Evolutionary conservation across 2,888 invertebrate species (phyloP).

Genomic region (Acleris cristana): DNA sequence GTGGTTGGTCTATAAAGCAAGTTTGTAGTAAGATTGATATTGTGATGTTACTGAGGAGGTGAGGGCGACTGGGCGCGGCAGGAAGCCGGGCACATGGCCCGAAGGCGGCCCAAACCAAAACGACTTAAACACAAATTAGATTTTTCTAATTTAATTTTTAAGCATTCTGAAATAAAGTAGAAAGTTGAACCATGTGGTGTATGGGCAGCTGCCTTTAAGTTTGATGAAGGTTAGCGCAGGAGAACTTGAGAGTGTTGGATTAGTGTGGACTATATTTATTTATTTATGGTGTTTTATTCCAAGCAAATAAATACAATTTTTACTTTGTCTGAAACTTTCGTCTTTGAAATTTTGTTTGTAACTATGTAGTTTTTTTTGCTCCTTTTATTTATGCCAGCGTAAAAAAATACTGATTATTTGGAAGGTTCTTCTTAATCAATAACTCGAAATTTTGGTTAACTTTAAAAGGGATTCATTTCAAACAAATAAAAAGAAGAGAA

Average conservation of each 20-base stretch:
- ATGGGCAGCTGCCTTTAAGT: background rate
- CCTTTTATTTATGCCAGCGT: no score
- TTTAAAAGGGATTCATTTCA: no score
- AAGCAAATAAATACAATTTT: background rate
- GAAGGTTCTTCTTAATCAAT: no score
- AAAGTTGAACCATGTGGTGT: background rate
- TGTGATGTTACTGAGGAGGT: conserved; percentile 37
- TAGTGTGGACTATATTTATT: conserved; percentile 8
- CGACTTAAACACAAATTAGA: background rate
- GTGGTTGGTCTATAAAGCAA: no score
- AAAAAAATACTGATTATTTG: no score
- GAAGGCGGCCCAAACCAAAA: conserved; percentile 58
- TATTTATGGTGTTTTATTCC: background rate
- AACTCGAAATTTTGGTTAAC: no score
- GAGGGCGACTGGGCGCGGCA: conserved; percentile 56
- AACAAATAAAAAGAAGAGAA: no score
- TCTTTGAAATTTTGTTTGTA: no score
- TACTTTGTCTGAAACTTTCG: background rate
- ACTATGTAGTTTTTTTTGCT: no score
- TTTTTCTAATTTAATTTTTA: background rate
- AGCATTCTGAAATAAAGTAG: background rate
- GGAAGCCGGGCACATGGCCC: conserved; percentile 80
- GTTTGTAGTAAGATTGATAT: conserved; percentile 1
- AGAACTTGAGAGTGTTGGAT: background rate
- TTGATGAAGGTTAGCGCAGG: background rate